Conservation (phyloP, 1,140 invertebrate species). For the Pseudomyrmex dendroicus region DNA sequence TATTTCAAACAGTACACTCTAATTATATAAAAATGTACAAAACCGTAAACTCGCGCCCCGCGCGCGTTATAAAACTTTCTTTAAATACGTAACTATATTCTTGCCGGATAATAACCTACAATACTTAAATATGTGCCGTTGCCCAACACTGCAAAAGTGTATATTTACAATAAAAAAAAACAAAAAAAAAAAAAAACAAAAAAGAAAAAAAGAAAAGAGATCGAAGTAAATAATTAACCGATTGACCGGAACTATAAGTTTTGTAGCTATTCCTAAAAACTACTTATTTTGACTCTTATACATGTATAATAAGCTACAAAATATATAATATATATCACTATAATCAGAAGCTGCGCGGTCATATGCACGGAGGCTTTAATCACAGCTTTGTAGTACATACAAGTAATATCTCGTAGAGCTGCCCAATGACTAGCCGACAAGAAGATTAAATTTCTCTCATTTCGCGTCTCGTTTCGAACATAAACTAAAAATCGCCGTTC, state of each 20-base stretch:
- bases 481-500: conserved; percentile 31
- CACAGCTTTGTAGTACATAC: conserved; percentile 83
- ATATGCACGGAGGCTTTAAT: conserved; percentile 84
- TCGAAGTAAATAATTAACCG: conserved; percentile 65
- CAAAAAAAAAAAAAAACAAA: conserved; percentile 18
- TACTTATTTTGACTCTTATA: conserved; percentile 67
- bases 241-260: conserved; percentile 61
- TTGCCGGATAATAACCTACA: conserved; percentile 20
- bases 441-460: conserved; percentile 80
- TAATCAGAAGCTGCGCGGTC: conserved; percentile 80
- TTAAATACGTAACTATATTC: conserved; percentile 28
- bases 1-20: conserved; percentile 46
- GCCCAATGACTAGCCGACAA: conserved; percentile 84
- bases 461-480: conserved; percentile 47
- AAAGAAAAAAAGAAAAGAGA: conserved; percentile 45
- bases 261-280: conserved; percentile 61
- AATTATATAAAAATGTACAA: conserved; percentile 25
- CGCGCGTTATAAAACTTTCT: conserved; percentile 35
- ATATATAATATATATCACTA: conserved; percentile 75
- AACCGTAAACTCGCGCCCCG: conserved; percentile 30
- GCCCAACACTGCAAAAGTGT: conserved; percentile 65
- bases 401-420: conserved; percentile 81
- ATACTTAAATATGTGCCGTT: conserved; percentile 34
- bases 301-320: conserved; percentile 72
- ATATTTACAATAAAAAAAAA: conserved; percentile 14